Percentiles rank a stretch among this genome's conserved stretches.
Conservation (phyloP, 2,888 invertebrate genomes). For the Drosophila stalkeri region DNA sequence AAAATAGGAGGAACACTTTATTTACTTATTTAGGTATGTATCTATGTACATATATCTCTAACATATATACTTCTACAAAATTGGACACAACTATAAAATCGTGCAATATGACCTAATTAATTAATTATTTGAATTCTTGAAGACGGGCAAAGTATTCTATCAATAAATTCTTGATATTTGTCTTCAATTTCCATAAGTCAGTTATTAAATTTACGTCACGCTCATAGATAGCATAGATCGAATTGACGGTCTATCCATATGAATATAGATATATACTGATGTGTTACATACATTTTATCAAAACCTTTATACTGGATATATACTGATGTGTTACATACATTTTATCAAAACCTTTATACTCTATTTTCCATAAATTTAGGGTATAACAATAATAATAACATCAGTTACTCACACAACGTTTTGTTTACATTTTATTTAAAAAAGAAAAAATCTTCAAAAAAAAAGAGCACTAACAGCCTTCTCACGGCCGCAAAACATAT, state of each 20-base stretch:
- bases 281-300: background rate
- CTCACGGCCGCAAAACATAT: slow-evolving; percentile 30
- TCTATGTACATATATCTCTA: too few species aligned
- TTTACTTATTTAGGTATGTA: too few species aligned
- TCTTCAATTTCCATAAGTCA: background rate
- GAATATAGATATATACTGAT: background rate
- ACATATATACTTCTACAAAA: too few species aligned
- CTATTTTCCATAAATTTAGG: background rate
- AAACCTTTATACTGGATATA: background rate
- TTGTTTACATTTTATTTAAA: slow-evolving; percentile 68
- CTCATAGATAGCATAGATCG: background rate
- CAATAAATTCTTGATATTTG: too few species aligned
- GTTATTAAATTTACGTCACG: too few species aligned
- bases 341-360: background rate
- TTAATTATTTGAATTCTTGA: too few species aligned
- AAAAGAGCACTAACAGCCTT: slow-evolving; percentile 40
- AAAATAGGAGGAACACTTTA: too few species aligned
- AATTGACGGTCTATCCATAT: background rate
- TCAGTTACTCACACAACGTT: slow-evolving; percentile 34
- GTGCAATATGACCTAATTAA: too few species aligned
- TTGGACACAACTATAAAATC: too few species aligned
- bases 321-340: background rate
- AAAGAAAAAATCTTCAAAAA: slow-evolving; percentile 53
- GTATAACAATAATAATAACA: slow-evolving; percentile 34
- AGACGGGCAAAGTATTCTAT: too few species aligned